Evolutionary conservation across 1,140 invertebrate species (phyloP).

Genomic region (Aricia agestis): DNA sequence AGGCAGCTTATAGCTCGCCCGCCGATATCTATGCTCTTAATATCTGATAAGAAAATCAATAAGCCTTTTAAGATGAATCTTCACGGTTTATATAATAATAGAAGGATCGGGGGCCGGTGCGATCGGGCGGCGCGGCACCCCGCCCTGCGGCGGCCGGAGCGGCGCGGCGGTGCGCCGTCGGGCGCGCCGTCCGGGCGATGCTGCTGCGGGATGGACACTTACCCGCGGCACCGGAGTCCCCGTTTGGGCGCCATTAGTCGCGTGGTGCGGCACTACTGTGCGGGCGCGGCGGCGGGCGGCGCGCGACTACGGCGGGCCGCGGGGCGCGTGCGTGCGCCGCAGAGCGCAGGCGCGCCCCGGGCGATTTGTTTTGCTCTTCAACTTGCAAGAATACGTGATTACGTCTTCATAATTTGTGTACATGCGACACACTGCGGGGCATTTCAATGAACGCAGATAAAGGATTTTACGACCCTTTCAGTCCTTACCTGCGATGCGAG

Average conservation of each 20-base stretch:
- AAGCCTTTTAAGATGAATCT: conserved; percentile 51
- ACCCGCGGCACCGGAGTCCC: conserved; percentile 60
- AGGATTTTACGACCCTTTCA: conserved; percentile 15
- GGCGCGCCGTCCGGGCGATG: conserved; percentile 36
- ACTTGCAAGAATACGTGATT: conserved; percentile 18
- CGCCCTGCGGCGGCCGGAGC: conserved; percentile 43
- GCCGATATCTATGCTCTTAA: conserved; percentile 29
- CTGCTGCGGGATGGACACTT: conserved; percentile 33
- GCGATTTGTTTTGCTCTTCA: conserved; percentile 61
- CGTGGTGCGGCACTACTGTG: conserved; percentile 44
- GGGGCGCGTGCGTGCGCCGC: conserved; percentile 36
- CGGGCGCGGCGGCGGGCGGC: conserved; percentile 48
- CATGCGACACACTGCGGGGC: conserved; percentile 50
- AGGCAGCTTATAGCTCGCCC: conserved; percentile 26
- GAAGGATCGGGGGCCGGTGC: conserved; percentile 55
- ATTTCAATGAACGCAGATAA: conserved; percentile 49
- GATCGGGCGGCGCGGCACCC: conserved; percentile 53
- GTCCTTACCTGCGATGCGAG: not conserved
- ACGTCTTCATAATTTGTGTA: conserved; percentile 16
- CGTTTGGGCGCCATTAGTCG: conserved; percentile 67
- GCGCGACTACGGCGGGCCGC: conserved; percentile 52
- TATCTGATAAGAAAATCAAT: conserved; percentile 58
- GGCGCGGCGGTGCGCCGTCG: conserved; percentile 53
- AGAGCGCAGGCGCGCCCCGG: conserved; percentile 50
- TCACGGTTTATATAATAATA: conserved; percentile 56